Evolutionary conservation across 2,113 vertebrate genomes (phyloP), one percentile per base, ranked within the genome.

Genomic region (Pao palembangensis): DNA sequence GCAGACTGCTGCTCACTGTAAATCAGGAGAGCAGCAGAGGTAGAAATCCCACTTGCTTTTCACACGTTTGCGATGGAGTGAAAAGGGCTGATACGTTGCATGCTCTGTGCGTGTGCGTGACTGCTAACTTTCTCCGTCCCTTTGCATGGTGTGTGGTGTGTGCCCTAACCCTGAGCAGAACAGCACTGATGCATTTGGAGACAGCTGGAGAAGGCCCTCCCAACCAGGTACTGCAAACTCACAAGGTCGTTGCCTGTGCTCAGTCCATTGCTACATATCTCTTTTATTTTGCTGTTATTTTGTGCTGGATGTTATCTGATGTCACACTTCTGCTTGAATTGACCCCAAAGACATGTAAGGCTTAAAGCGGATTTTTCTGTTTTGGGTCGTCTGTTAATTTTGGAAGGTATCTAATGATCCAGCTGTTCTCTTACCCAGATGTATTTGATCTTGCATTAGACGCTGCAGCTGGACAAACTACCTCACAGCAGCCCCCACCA

Each of bases 111-210:
- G 84, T 85, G 82, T 81, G 88, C 71, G 78, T 60, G 76, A 87
- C 84, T 71, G 85, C 86, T 91, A 90, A 94, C 92, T 94, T 89
- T 95, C 66, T 86, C 91, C 92, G 89, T 93, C 89, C 92, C 91
- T 91, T 92, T 86, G 91, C 84, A 89, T 90, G 90, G 91, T 93
- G 93, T 87, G 19, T 91, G 87, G 85, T 82, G 77, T 84, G 89
- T 90, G 87, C 92, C 93, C 96, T 95, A 99, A 91, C 76, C 88
- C 88, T 94, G 93, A 95, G 94, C 96, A 97, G 88, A 93, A 93
- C 93, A 96, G 91, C 93, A 98, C 92, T 98, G 97, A 98, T 99
- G 95, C 94, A 94, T 95, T 93, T 94, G 94, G 93, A 94, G 93
- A 93, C 94, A 92, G 92, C 94, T 94, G 96, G 94, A 98, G 93